Base-by-base conservation (phyloP, 2,888 invertebrate genomes). In the Synanthedon vespiformis region DNA sequence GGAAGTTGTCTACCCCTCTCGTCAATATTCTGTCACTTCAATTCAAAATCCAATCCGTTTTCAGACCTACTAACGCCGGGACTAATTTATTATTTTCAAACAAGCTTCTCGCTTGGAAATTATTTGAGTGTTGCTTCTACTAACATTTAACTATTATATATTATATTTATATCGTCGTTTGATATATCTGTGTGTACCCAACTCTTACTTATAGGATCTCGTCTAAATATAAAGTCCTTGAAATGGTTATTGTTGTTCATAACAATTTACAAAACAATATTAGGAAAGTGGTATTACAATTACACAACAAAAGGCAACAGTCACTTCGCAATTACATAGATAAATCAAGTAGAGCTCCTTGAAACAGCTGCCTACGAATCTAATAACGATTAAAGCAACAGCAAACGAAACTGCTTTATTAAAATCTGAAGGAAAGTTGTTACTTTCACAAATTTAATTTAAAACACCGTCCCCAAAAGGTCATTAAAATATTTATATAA, bases 11-110 rank as follows among this genome's bases (percentile, higher is more conserved):
- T 56, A 63, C 65, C 68, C 64, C 62, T 62, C 62, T 62, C 61
- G 70, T 67, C 67, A 72, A 72, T 74, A 72, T 62, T 52, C 67
- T 72, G 72, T 68, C 73, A 67, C 65, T 66, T 61, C 64, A 65
- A 69, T 72, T 69, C 65, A 66, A 65, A 70, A 69, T 66, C 66
- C 63, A 68, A 72, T 70, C 65, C 60, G 56, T 56, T 52, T 52
- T 58, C 56, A 53, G 54, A 58, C 54, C 62, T 63, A 60, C 64
- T 64, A 58, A 41, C 58, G 61, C 56, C 57, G 56, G 55, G 54
- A 57, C 58, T 65, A 65, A 68, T 72, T 69, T 68, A 66, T 69
- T 59, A 64, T 57, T 57, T 57, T 59, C 51, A 52, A 49, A 49
- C 49, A 49, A 48, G 48, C 27, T 40, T 51, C 49, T 40, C 27